These are phyloP conservation scores for Ctenochaetus hawaiiensis DNA, from an alignment of 2,797 vertebrate genomes.

Conservation along the genomic window DNA sequence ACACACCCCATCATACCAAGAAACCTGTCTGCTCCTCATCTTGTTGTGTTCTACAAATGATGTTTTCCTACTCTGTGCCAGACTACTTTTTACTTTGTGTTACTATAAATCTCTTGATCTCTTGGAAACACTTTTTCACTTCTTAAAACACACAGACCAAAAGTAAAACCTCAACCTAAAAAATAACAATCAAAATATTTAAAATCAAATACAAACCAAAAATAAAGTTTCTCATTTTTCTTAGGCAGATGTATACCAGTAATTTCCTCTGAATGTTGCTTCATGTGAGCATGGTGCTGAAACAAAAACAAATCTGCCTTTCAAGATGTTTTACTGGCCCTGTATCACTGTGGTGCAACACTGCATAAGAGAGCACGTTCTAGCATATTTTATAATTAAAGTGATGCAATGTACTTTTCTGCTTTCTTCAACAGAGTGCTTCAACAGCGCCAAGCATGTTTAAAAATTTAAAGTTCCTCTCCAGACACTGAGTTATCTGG, in stretches of 20 bases:
- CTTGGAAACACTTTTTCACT: neutral
- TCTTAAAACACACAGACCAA: neutral
- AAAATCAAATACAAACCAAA: neutral
- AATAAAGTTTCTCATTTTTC: neutral
- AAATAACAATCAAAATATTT: neutral
- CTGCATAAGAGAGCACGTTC: slow-evolving; percentile 2
- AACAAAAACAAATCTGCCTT: slow-evolving; percentile 1
- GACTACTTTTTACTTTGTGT: neutral
- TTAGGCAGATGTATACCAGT: neutral
- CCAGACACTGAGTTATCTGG: too few species aligned
- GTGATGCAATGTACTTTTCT: slow-evolving; percentile 8
- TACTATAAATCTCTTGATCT: neutral
- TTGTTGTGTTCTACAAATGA: slow-evolving; percentile 1
- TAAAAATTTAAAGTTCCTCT: slow-evolving; percentile 1
- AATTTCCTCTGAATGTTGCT: slow-evolving; percentile 14
- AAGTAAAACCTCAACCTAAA: neutral
- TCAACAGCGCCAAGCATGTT: neutral
- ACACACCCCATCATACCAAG: neutral
- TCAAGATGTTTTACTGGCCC: slow-evolving; percentile 10
- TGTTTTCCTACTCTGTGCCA: neutral
- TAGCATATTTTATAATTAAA: slow-evolving; percentile 14
- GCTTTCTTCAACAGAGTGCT: slow-evolving; percentile 8
- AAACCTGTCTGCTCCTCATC: slow-evolving; percentile 2
- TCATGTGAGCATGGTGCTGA: neutral
- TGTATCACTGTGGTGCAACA: slow-evolving; percentile 16